Conservation (phyloP, 2,888 invertebrate species). For the Nebria brevicollis region DNA sequence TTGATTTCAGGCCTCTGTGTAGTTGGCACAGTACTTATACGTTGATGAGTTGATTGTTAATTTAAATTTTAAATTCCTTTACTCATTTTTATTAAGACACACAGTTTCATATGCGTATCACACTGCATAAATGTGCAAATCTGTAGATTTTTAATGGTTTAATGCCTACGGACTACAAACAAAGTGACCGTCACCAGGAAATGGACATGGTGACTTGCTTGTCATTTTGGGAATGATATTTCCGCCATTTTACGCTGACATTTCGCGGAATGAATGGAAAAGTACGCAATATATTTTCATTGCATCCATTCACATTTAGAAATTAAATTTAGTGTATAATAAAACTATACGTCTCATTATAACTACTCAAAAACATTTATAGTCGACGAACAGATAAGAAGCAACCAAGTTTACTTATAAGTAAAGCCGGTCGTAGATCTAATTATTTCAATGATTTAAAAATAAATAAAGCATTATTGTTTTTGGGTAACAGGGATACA, state of each 20-base stretch:
- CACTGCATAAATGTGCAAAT: not conserved
- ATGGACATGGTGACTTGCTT: slow-evolving; percentile 19
- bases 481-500: too few relatives aligned
- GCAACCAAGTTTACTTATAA: not conserved
- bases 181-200: not conserved
- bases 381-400: not conserved
- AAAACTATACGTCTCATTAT: too few relatives aligned
- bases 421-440: not conserved
- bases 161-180: not conserved
- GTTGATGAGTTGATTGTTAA: not conserved
- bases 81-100: not conserved
- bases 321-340: not conserved
- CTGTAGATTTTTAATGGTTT: not conserved
- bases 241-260: slow-evolving; percentile 32
- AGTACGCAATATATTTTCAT: not conserved
- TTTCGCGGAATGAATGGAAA: not conserved
- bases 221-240: slow-evolving; percentile 45
- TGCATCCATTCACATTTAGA: not conserved
- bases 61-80: not conserved
- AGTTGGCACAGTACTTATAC: not conserved
- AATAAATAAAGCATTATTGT: not conserved
- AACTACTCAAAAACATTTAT: not conserved
- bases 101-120: not conserved
- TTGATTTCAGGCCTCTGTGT: not conserved
- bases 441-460: not conserved